Evolutionary conservation across 2,113 vertebrate species (phyloP).

Genomic region (Zingel zingel): DNA sequence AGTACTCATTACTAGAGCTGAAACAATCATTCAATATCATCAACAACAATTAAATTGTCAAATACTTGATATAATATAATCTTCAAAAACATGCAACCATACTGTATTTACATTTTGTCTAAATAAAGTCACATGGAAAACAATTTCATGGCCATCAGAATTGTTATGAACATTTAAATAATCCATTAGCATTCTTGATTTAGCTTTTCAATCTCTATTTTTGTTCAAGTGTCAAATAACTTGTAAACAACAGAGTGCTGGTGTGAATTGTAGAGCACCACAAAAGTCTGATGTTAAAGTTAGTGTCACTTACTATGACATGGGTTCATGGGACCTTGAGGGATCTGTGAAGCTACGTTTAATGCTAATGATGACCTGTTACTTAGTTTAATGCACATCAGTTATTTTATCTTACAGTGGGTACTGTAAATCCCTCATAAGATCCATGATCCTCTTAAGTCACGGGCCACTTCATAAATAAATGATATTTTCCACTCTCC

Average conservation of each 20-base stretch:
- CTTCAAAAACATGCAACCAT: not conserved
- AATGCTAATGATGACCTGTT: slow-evolving; percentile 49
- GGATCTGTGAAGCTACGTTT: slow-evolving; percentile 24
- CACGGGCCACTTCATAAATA: slow-evolving; percentile 75
- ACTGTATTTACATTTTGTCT: not conserved
- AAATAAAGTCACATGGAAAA: not conserved
- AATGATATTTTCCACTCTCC: slow-evolving; percentile 60
- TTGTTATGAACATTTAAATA: not conserved
- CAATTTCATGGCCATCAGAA: not conserved
- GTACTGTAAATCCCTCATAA: slow-evolving; percentile 56
- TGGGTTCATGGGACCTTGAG: slow-evolving; percentile 2
- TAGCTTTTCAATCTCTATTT: not conserved
- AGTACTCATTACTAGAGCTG: not conserved
- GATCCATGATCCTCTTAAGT: slow-evolving; percentile 69
- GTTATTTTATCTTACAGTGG: slow-evolving; percentile 53
- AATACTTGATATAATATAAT: not conserved
- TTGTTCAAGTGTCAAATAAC: not conserved
- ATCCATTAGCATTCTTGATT: not conserved
- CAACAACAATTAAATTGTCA: not conserved
- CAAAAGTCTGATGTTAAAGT: not conserved
- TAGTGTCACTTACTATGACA: not conserved
- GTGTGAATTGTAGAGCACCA: not conserved
- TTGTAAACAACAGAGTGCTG: not conserved
- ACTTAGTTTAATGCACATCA: slow-evolving; percentile 58
- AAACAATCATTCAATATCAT: not conserved